Evolutionary conservation across 2,797 vertebrate genomes (phyloP).

Genomic region (Bradypodion pumilum): DNA sequence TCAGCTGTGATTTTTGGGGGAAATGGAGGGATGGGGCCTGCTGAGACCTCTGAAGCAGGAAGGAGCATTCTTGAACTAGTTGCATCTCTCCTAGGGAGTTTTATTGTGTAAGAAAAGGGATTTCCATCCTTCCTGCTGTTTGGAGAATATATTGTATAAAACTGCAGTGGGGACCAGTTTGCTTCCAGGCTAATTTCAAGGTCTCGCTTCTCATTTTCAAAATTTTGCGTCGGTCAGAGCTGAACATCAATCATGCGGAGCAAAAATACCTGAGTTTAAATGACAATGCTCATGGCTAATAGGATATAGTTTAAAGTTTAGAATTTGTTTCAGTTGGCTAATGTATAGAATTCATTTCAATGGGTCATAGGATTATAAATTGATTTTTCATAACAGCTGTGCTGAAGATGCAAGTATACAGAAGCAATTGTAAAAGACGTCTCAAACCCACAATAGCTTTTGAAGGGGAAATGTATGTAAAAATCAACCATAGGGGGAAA

Average conservation of each 20-base stretch:
- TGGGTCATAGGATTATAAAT: too few relatives aligned
- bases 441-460: too few relatives aligned
- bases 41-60: background rate
- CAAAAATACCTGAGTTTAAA: background rate
- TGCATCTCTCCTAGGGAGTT: background rate
- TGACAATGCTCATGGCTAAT: background rate
- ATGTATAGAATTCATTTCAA: too few relatives aligned
- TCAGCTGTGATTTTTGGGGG: background rate
- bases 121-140: background rate
- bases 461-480: too few relatives aligned
- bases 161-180: background rate
- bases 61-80: background rate
- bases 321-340: too few relatives aligned
- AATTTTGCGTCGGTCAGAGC: background rate
- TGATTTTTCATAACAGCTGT: too few relatives aligned
- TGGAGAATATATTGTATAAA: background rate
- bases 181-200: too few relatives aligned
- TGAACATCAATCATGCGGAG: too few relatives aligned
- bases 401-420: too few relatives aligned
- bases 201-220: background rate
- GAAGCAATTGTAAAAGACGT: too few relatives aligned
- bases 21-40: background rate
- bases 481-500: too few relatives aligned
- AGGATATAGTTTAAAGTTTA: too few relatives aligned
- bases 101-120: constrained; percentile 6